phyloP scores from a whole-genome alignment of 2,797 vertebrate species.

The Phoeniculus purpureus region DNA sequence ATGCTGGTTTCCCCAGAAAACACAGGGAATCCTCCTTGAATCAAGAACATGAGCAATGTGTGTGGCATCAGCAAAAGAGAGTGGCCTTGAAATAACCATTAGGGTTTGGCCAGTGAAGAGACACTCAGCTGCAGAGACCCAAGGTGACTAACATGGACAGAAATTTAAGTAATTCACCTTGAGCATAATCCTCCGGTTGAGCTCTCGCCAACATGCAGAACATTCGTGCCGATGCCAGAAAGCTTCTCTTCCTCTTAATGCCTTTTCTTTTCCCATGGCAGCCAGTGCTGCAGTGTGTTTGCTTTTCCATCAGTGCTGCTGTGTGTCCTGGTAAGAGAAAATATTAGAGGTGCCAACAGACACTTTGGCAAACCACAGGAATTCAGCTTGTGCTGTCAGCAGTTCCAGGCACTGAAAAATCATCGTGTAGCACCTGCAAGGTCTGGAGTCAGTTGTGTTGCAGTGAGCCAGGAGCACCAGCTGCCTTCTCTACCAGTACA shows the following conservation, averaged over 20 bases:
- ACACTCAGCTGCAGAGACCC: neutral
- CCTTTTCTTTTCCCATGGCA: neutral
- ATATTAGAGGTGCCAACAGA: neutral
- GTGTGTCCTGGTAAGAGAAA: neutral
- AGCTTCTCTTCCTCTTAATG: neutral
- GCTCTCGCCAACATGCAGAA: neutral
- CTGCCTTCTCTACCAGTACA: neutral
- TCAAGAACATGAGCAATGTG: neutral
- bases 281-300: neutral
- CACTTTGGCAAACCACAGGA: neutral
- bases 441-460: neutral
- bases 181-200: neutral
- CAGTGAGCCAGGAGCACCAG: neutral
- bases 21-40: neutral
- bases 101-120: neutral
- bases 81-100: neutral
- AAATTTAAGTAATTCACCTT: constrained; percentile 1
- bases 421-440: neutral
- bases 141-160: neutral
- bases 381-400: neutral
- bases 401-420: neutral
- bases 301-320: neutral
- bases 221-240: neutral
- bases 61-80: neutral
- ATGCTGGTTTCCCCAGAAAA: neutral